phyloP scores from a whole-genome alignment of 2,888 invertebrate species.

The Polyommatus iphigenia region DNA sequence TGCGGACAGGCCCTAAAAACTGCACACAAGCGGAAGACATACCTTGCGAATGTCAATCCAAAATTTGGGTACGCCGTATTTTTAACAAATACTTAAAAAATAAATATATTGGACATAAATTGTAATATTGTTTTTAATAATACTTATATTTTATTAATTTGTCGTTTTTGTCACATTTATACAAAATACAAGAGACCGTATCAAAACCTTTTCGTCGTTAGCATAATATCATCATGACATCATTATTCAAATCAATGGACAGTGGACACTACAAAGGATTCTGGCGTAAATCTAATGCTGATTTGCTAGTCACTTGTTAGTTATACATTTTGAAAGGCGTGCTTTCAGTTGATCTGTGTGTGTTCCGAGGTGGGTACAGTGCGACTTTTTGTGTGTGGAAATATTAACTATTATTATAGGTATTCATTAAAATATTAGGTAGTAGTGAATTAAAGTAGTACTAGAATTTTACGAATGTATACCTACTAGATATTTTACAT shows the following conservation, averaged over 20 bases:
- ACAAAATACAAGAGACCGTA: background rate
- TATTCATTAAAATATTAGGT: no score
- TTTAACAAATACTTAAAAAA: no score
- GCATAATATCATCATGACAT: background rate
- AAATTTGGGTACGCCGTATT: background rate
- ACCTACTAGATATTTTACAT: no score
- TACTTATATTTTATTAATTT: background rate
- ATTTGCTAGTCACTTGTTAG: slow-evolving; percentile 19
- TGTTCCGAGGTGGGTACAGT: background rate
- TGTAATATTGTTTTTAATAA: background rate
- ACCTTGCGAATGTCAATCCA: background rate
- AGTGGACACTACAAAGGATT: background rate
- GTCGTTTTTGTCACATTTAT: background rate
- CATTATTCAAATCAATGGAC: slow-evolving; percentile 11
- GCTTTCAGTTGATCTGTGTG: background rate
- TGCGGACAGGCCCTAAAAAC: background rate
- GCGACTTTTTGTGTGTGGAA: background rate
- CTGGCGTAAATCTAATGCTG: background rate
- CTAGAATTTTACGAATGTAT: no score
- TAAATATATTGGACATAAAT: background rate
- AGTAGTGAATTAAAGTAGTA: no score
- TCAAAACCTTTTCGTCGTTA: background rate
- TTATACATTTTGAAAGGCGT: slow-evolving; percentile 18
- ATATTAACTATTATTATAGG: no score
- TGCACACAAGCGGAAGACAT: background rate